Evolutionary conservation across 1,140 invertebrate species (phyloP).

Genomic region (Zaprionus davidi): DNA sequence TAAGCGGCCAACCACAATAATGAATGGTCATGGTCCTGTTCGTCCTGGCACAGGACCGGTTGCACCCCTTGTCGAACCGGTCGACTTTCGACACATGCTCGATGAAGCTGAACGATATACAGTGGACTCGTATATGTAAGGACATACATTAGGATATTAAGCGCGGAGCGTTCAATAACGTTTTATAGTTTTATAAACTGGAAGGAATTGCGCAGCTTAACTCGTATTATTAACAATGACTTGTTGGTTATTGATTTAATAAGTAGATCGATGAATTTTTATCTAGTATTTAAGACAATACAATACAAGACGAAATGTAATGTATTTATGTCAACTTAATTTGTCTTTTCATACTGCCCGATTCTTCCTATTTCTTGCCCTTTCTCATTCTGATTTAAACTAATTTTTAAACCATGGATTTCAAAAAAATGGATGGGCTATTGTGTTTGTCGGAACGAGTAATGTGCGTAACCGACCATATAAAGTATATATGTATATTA

Average conservation of each 20-base stretch:
- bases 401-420: no score
- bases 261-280: no score
- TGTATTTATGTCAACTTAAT: no score
- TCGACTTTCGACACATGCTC: conserved; percentile 81
- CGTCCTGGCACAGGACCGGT: conserved; percentile 62
- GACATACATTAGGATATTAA: background rate
- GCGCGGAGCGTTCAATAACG: conserved; percentile 20
- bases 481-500: no score
- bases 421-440: no score
- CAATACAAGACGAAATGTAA: no score
- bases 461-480: no score
- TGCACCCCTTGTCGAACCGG: conserved; percentile 34
- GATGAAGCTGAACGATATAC: conserved; percentile 82
- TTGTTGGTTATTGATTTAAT: conserved; percentile 37
- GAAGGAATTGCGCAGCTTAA: conserved; percentile 44
- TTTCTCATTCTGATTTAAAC: no score
- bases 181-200: conserved; percentile 38
- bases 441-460: no score
- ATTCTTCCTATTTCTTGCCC: no score
- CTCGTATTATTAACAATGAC: conserved; percentile 54
- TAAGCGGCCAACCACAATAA: conserved; percentile 48
- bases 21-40: conserved; percentile 68
- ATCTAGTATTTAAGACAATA: no score
- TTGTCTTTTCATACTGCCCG: no score
- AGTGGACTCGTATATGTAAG: conserved; percentile 82